phyloP scores from a whole-genome alignment of 2,797 vertebrate genomes.

The Pterois miles region DNA sequence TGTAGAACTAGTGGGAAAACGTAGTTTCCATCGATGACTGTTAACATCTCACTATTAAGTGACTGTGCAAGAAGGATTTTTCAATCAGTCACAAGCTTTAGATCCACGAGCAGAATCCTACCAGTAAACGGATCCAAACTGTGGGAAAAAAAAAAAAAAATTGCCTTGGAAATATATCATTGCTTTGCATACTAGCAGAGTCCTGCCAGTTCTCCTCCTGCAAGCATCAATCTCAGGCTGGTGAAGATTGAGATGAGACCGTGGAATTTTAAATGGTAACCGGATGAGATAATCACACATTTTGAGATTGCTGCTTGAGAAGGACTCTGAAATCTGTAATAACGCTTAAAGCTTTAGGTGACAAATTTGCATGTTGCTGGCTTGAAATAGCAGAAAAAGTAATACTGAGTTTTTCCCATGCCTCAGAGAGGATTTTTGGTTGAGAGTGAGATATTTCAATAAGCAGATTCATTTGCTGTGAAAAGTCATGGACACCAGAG shows the following conservation, averaged over 20 bases:
- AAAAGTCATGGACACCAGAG: no score
- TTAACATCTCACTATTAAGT: conserved; percentile 9
- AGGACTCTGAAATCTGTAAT: conserved; percentile 14
- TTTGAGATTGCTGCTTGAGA: conserved; percentile 19
- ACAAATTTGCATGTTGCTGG: conserved; percentile 22
- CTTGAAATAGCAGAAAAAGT: conserved; percentile 16
- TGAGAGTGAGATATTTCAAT: background rate
- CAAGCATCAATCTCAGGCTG: conserved; percentile 17
- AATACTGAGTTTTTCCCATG: background rate
- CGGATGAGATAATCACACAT: conserved; percentile 35
- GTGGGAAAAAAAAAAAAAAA: background rate
- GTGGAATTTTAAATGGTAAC: conserved; percentile 47
- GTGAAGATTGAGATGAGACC: conserved; percentile 11
- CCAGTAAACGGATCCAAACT: conserved; percentile 7
- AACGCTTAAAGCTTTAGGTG: conserved; percentile 8
- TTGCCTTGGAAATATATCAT: conserved; percentile 10
- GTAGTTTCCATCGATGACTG: conserved; percentile 2
- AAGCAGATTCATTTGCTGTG: no score
- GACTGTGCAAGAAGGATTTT: conserved; percentile 5
- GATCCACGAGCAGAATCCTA: background rate
- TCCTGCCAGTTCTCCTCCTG: conserved; percentile 12
- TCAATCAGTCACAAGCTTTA: conserved; percentile 1
- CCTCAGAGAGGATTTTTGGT: background rate
- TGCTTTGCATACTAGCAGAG: conserved; percentile 2
- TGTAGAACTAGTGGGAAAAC: background rate